phyloP scores from a whole-genome alignment of 2,113 vertebrate species.

The Hymenochirus boettgeri region DNA sequence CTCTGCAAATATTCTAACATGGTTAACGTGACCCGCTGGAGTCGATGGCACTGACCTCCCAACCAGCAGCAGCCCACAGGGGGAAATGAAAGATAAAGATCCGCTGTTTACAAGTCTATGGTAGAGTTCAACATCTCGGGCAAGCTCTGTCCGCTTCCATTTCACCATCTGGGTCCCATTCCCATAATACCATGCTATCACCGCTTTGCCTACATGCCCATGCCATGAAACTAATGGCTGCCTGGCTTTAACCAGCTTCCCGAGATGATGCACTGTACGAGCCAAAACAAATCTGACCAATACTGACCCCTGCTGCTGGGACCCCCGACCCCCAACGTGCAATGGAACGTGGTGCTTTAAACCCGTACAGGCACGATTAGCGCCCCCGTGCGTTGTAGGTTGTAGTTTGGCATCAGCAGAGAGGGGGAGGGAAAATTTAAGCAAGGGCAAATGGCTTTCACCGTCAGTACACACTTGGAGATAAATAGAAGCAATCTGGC shows the following conservation, averaged over 20 bases:
- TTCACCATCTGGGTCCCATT: conserved; percentile 38
- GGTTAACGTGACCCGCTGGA: too few relatives aligned
- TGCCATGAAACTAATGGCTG: conserved; percentile 19
- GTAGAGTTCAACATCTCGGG: conserved; percentile 18
- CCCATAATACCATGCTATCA: conserved; percentile 51
- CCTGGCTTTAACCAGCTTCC: conserved; percentile 16
- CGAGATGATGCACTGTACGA: conserved; percentile 40
- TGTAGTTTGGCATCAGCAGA: too few relatives aligned
- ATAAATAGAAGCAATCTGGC: too few relatives aligned
- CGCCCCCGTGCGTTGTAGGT: too few relatives aligned
- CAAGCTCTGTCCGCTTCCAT: conserved; percentile 9
- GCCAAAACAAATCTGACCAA: conserved; percentile 6
- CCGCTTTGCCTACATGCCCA: conserved; percentile 52
- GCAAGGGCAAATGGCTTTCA: too few relatives aligned
- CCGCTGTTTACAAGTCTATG: fast-evolving
- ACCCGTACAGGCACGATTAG: too few relatives aligned
- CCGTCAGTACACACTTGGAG: too few relatives aligned
- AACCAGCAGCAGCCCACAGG: conserved; percentile 36
- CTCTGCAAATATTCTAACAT: conserved; percentile 73
- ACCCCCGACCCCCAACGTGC: conserved; percentile 1
- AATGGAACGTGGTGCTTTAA: too few relatives aligned
- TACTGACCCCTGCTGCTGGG: conserved; percentile 19
- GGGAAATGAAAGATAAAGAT: conserved; percentile 28
- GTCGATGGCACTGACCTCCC: too few relatives aligned
- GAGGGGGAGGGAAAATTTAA: too few relatives aligned